Base-by-base conservation (phyloP, 2,888 invertebrate genomes). In the Xylota sylvarum region DNA sequence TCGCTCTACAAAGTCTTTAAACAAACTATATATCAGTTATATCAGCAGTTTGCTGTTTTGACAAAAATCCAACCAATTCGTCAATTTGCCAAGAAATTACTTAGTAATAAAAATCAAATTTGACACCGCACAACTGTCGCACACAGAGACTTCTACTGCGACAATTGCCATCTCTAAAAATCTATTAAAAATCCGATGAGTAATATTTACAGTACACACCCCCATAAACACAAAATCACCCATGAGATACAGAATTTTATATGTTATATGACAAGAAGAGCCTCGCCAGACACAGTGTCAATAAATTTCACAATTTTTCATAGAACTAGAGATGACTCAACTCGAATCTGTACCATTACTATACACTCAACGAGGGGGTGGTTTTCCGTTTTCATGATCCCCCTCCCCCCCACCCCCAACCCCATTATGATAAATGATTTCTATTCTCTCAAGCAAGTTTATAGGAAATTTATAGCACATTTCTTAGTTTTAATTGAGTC, bases 251-350 rank as follows among this genome's bases (percentile, higher is more conserved):
- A 43, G 7, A 32, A 17, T 43, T n/a, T 27, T 27, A 14, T 37
- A 1, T 23, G 12, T 23, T 30, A n/a, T 55, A 14, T 27, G 43
- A 70, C 70, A 70, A 56, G 35, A n/a, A 72, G 65, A 83, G 50
- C 65, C 37, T 67, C 72, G 40, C 60, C 60, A 78, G 83, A 83
- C 83, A 73, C 37, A 58, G 65, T 83, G 78, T 83, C 83, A 83
- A 83, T 83, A 73, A 76, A 72, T 72, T 52, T 77, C 62, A 48
- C 17, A 37, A 70, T 58, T 70, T 70, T 70, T 56, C 55, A 14
- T 40, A 50, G 35, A 12, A 52, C 58, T 43, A 35, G 58, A 73
- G 58, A 73, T 80, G 80, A 80, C 58, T 80, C 73, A 80, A 67
- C 50, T 23, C 2, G 23, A 56, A 60, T 50, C 48, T 43, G 5